Base-by-base conservation (phyloP, 23 tunicate species). In the Diplosoma virens region DNA sequence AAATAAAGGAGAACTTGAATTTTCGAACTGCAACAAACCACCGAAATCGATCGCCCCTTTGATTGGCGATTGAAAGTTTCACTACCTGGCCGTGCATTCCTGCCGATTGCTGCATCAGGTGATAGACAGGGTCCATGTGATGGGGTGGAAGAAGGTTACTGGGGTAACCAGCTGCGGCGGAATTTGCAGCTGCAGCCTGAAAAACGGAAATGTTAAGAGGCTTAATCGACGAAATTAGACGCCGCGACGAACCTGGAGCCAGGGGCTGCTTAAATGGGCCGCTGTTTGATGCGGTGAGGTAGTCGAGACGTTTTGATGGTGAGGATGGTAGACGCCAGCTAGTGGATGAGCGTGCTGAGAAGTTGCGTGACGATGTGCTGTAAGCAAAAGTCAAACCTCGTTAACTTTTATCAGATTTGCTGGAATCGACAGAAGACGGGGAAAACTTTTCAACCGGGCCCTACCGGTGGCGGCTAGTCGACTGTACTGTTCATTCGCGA, bases 61-160 rank as follows among this genome's bases (percentile, higher is more conserved):
- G 52, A 11, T 46, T 46, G 16, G 52, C 52, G 16, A 11, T n/a
- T n/a, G n/a, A n/a, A n/a, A n/a, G n/a, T 22, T 2, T 21, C 1
- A 55, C 17, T 58, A 82, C 87, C 81, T 82, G 87, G 18, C 89
- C 89, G 25, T 84, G 89, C 89, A 84, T 84, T 18, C 89, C 86
- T n/a, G n/a, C n/a, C 17, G 86, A 79, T 45, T 84, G 90, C 30
- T 84, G 89, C 89, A 90, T 84, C n/a, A 84, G 81, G 23, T 88
- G 97, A 46, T 90, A 90, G 6, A 90, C 97, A 14, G 97, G 85
- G 37, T 84, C 90, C 74, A 84, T 84, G n/a, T 84, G 89, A 27
- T 80, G 80, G 25, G 75, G 93, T 24, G 82, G 52, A 23, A 84
- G 90, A 18, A 79, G 80, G 53, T 84, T 77, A 63, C 89, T 78